A percentile compares a stretch with the other conserved stretches of the same genome.
phyloP scores from a whole-genome alignment of 2,888 invertebrate species.

The Elmis aenea region DNA sequence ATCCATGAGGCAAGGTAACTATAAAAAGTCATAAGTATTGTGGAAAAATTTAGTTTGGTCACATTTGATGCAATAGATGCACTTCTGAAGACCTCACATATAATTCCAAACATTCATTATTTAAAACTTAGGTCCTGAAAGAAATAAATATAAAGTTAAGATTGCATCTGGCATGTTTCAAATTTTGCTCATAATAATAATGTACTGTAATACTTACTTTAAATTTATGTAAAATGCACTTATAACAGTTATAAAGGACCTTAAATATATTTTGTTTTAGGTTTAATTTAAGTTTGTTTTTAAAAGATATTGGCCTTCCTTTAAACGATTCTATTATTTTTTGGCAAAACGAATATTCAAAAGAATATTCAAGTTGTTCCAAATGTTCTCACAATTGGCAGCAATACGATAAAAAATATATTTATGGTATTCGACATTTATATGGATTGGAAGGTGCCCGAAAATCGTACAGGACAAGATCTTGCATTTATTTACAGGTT shows the following conservation, averaged over 20 bases:
- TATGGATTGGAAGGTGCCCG: slow-evolving; percentile 67
- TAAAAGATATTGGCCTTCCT: slow-evolving; percentile 67
- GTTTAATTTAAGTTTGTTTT: slow-evolving; percentile 63
- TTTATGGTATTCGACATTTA: slow-evolving; percentile 60
- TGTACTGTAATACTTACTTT: too few species aligned
- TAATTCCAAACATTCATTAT: too few species aligned
- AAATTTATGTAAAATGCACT: too few species aligned
- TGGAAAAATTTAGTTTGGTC: too few species aligned
- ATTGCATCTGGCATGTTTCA: too few species aligned
- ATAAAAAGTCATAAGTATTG: too few species aligned
- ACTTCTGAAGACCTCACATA: too few species aligned
- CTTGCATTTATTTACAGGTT: slow-evolving; percentile 58
- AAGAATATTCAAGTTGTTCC: slow-evolving; percentile 45
- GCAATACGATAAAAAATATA: slow-evolving; percentile 49
- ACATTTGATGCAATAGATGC: too few species aligned
- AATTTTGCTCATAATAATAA: too few species aligned
- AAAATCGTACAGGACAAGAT: slow-evolving; percentile 56
- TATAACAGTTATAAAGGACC: neutral
- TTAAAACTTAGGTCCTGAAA: too few species aligned
- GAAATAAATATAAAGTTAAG: too few species aligned
- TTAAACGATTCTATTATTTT: slow-evolving; percentile 59
- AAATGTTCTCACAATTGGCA: slow-evolving; percentile 62
- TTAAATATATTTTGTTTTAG: slow-evolving; percentile 33
- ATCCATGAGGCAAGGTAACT: slow-evolving; percentile 53
- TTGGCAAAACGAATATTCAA: slow-evolving; percentile 61